Evolutionary conservation across 2,888 invertebrate genomes (phyloP).

Genomic region (Platynereis dumerilii): DNA sequence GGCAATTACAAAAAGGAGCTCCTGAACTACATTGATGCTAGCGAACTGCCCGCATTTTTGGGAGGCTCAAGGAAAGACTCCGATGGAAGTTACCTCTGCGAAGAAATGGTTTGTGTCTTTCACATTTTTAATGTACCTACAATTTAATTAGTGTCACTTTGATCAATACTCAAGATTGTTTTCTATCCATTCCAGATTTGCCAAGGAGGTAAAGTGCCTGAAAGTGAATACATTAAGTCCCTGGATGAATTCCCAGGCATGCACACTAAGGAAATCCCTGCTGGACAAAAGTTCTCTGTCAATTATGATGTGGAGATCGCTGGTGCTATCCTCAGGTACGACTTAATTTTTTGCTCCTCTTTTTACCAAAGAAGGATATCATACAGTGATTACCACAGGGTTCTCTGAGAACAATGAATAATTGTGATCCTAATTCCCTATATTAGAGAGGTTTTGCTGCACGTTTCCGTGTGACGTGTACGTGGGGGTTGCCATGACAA

Average conservation of each 20-base stretch:
- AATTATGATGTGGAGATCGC: slow-evolving; percentile 1
- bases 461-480: too few relatives aligned
- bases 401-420: too few relatives aligned
- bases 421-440: too few relatives aligned
- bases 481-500: too few relatives aligned
- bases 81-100: slow-evolving; percentile 6
- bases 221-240: slow-evolving; percentile 69
- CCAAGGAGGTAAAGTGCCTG: slow-evolving; percentile 81
- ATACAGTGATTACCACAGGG: too few relatives aligned
- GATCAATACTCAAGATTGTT: too few relatives aligned
- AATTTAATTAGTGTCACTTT: too few relatives aligned
- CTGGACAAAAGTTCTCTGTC: slow-evolving; percentile 1
- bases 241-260: background rate
- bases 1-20: slow-evolving; percentile 74
- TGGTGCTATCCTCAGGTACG: slow-evolving; percentile 1
- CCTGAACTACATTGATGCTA: slow-evolving; percentile 14
- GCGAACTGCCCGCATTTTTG: slow-evolving; percentile 23
- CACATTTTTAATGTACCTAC: too few relatives aligned
- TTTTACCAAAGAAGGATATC: too few relatives aligned
- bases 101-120: too few relatives aligned
- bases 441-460: too few relatives aligned
- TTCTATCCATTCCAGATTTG: slow-evolving; percentile 68
- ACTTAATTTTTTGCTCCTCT: too few relatives aligned
- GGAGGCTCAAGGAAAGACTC: slow-evolving; percentile 20
- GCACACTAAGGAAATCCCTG: slow-evolving; percentile 1